Conservation (phyloP, 2,113 vertebrate genomes). For the Barnardius zonarius region DNA sequence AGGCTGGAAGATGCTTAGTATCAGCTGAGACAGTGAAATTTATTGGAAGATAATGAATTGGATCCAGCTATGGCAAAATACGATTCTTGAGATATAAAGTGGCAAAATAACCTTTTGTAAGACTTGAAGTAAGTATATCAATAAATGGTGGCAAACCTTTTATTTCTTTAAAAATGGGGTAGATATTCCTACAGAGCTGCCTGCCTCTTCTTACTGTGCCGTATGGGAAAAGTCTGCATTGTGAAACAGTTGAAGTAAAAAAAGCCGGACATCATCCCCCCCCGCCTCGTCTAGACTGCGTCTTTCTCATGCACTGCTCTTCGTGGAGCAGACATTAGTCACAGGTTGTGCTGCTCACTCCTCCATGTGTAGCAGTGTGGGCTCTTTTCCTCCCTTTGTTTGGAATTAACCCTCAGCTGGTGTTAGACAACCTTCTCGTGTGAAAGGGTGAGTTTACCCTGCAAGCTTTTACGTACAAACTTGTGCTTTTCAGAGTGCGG, state of each 20-base stretch:
- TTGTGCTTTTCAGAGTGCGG: neutral
- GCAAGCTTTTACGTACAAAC: neutral
- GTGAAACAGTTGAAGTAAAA: neutral
- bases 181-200: neutral
- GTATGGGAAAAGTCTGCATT: neutral
- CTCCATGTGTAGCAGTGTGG: fast-evolving
- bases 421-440: neutral
- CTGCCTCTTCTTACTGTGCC: neutral
- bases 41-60: neutral
- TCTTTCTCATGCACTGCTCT: neutral
- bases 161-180: neutral
- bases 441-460: neutral
- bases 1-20: neutral
- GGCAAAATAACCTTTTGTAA: neutral
- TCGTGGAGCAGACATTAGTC: neutral
- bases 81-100: neutral
- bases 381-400: neutral
- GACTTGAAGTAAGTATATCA: neutral
- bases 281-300: neutral
- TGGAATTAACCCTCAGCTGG: neutral
- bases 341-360: neutral
- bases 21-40: neutral
- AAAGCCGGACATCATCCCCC: fast-evolving
- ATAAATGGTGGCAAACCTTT: neutral
- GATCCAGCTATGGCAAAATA: neutral